Evolutionary conservation across 2,113 vertebrate species (phyloP), one percentile per base, ranked within the genome.

Genomic region (Aplodontia rufa): DNA sequence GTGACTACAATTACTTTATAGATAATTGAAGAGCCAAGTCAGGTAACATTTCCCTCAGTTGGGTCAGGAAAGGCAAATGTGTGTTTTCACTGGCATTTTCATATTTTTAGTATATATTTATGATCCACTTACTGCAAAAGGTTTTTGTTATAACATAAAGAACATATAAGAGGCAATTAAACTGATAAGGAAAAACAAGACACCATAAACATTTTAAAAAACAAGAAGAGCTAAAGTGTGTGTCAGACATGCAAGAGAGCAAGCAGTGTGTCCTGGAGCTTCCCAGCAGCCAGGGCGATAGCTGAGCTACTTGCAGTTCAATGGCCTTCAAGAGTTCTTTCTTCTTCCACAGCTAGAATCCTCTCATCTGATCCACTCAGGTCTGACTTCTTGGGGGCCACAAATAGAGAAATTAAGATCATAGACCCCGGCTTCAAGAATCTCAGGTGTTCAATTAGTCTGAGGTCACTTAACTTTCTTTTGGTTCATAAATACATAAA

Each of bases 271-370:
- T 24, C 45, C 75, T 37, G 37, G 55, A 91, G 89, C 55, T 89
- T 88, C 90, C 90, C 42, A 58, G 74, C 14, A 76, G 79, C 28
- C 79, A 72, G n/a, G 69, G 87, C 69, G 58, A 95, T 87, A 76
- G 37, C 5, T 49, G 47, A 64, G 1, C 6, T 1, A 88, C 12
- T 30, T 32, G 2, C 13, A 71, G 28, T 30, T 69, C 22, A 37
- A 20, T 49, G 49, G 49, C 42, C 47, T 82, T 58, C 19, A 51
- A 4, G 20, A 35, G 74, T 49, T 72, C 20, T 42, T 81, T 40
- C 58, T 55, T 66, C 19, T 26, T 85, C 53, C 6, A 6, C 1
- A 26, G 24, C 49, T 88, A 45, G 32, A 79, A 13, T 64, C 71
- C 75, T 9, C 40, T 92, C 32, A 60, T 19, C 79, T 51, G 47